Percentiles rank a stretch among this genome's conserved stretches.
Evolutionary conservation across 1,140 invertebrate species (phyloP).

Genomic region (Drosophila quadrilineata): DNA sequence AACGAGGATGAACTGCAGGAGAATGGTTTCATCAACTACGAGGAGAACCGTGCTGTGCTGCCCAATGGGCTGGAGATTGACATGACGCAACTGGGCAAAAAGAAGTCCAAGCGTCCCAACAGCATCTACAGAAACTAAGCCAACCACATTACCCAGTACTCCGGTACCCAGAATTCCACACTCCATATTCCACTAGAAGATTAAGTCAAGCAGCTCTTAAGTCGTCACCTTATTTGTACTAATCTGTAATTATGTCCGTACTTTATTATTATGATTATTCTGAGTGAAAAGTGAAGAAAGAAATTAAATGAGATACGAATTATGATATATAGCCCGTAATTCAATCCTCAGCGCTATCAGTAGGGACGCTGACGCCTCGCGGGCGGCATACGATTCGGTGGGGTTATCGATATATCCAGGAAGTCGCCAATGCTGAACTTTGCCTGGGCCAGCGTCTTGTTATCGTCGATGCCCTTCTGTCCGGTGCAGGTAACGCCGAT

Average conservation of each 20-base stretch:
- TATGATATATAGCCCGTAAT: conserved; percentile 41
- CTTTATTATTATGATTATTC: conserved; percentile 54
- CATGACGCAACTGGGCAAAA: conserved; percentile 86
- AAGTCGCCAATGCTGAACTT: conserved; percentile 97
- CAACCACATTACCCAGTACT: too few species aligned
- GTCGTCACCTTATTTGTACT: conserved; percentile 58
- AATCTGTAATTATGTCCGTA: conserved; percentile 69
- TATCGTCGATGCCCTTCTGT: conserved; percentile 94
- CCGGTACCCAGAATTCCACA: too few species aligned
- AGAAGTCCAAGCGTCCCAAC: conserved; percentile 85
- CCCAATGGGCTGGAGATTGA: conserved; percentile 87
- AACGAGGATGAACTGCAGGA: conserved; percentile 85
- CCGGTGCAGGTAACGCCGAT: conserved; percentile 97
- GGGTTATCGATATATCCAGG: conserved; percentile 97
- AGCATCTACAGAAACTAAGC: conserved; percentile 60
- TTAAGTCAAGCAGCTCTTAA: conserved; percentile 63
- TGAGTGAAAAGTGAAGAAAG: conserved; percentile 60
- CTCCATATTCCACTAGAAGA: conserved; percentile 32
- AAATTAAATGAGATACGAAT: conserved; percentile 56
- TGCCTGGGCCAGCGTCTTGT: conserved; percentile 92
- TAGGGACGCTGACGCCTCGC: conserved; percentile 84
- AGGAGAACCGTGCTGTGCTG: conserved; percentile 87
- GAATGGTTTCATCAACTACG: conserved; percentile 87
- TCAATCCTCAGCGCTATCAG: conserved; percentile 35
- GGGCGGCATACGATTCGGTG: conserved; percentile 90